Base-by-base conservation (phyloP, 2,888 invertebrate species). In the Ophioninae sp. region DNA sequence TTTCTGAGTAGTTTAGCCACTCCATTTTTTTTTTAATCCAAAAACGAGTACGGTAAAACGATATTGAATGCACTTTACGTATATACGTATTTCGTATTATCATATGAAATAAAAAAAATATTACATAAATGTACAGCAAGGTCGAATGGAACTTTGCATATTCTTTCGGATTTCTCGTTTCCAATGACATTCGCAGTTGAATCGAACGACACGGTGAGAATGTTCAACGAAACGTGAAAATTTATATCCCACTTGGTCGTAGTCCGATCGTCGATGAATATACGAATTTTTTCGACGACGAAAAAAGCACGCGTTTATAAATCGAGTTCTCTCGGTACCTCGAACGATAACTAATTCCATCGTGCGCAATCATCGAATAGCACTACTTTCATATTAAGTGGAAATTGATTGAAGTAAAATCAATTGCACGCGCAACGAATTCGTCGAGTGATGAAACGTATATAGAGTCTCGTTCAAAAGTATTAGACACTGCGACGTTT, bases 191-290 rank as follows among this genome's bases (percentile, higher is more conserved):
- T 30, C 30, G 63, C 9, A 30, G 67, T 58, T 7, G 63, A 30
- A 63, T 80, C 58, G 64, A 69, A 64, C 56, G 59, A 51, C 56
- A 8, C 20, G 30, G 23, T 9, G 59, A 64, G 64, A 72, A 56
- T n/a, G 30, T 22, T 56, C 74, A 74, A 78, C 73, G 69, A 81
- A 80, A 81, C 63, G 63, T 74, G 64, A 65, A 20, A 78, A 65
- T 64, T 74, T 72, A 69, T 78, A 65, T 83, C 44, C 9, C 68
- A 65, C 44, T 65, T 69, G 64, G 20, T 37, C 63, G 20, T 78
- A 22, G 58, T 30, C 13, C 39, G 41, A 73, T 73, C 5, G 61
- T 64, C 69, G 72, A 72, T 39, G 37, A 76, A 82, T 75, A 41
- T 67, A 41, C 2, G 6, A 56, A 10, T 30, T 64, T 20, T 37